Base-by-base conservation (phyloP, 1,140 invertebrate species). In the Polypedilum pembai region DNA sequence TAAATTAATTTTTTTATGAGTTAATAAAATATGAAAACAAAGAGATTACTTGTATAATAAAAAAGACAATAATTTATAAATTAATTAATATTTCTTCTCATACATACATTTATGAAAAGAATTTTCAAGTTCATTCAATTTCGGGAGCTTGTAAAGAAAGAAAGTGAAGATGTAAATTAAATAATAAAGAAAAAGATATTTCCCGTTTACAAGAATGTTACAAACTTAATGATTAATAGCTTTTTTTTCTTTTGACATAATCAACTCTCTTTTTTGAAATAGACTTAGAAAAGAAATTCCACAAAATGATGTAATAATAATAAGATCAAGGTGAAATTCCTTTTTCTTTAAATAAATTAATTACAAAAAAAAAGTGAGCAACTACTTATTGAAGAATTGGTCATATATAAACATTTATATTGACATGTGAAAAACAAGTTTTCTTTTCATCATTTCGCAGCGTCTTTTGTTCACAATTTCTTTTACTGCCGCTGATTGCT, bases 121-220 rank as follows among this genome's bases (percentile, higher is more conserved):
- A n/a, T 56, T 56, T 56, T 15, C 45, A 56, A 56, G 45, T 56
- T 56, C n/a, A 15, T 56, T 45, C 2, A 45, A 56, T 56, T 56
- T 56, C n/a, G 45, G 12, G 12, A 15, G 12, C n/a, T 56, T 12
- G 45, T 56, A 4, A 56, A 56, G 65, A 69, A 69, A 69, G 65
- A 69, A 69, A 69, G 65, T 69, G 65, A 69, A 69, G 65, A 69
- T 18, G 65, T 21, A 69, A 69, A 69, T 69, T 69, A 69, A 69
- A 69, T 69, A 69, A 33, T 33, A 33, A 33, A 33, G 24, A 33
- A 33, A 33, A 33, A 33, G 24, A 33, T 33, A 33, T 33, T 33
- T 33, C 24, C 24, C 24, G 24, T 33, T 33, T 33, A 33, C 24
- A 33, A 33, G 24, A 33, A 33, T 33, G 24, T 33, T 33, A 3